A percentile compares a stretch with the other conserved stretches of the same genome.
Conservation (phyloP, 2,888 invertebrate genomes). For the Drosophila prostipennis region DNA sequence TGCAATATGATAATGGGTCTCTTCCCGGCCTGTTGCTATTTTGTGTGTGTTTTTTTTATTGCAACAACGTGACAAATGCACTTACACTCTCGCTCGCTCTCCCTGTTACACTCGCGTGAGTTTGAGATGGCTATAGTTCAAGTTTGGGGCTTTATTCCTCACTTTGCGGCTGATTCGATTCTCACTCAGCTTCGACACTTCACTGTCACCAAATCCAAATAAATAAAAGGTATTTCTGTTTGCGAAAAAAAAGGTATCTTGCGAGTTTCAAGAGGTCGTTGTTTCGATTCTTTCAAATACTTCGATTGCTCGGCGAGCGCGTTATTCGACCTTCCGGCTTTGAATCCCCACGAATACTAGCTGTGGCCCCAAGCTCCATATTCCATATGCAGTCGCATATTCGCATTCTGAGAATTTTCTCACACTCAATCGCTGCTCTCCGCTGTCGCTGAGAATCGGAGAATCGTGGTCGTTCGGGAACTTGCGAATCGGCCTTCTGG, state of each 20-base stretch:
- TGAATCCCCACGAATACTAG: constrained; percentile 61
- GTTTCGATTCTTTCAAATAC: not conserved
- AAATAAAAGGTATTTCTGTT: not conserved
- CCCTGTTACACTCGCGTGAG: not conserved
- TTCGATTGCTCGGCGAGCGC: constrained; percentile 6
- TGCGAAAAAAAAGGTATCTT: not conserved
- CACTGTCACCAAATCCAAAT: constrained; percentile 14
- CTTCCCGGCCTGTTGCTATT: not conserved
- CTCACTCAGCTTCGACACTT: constrained; percentile 3
- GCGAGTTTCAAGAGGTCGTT: not conserved
- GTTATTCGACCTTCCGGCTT: constrained; percentile 61
- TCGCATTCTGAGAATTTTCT: constrained; percentile 9
- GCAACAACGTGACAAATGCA: constrained; percentile 35
- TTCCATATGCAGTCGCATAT: not conserved
- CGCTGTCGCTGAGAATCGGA: constrained; percentile 2
- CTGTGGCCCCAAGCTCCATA: constrained; percentile 1
- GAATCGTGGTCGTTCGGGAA: not conserved
- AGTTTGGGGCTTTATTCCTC: not conserved
- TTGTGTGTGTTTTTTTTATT: not conserved
- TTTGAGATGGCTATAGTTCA: not conserved
- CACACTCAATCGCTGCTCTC: constrained; percentile 3
- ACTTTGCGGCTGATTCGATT: not conserved
- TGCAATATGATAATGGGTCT: constrained; percentile 28
- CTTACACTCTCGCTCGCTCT: constrained; percentile 11
- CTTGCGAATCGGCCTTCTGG: not conserved